A percentile compares a stretch with the other conserved stretches of the same genome.
Conservation (phyloP, 2,797 vertebrate genomes). For the Vespertilio murinus region DNA sequence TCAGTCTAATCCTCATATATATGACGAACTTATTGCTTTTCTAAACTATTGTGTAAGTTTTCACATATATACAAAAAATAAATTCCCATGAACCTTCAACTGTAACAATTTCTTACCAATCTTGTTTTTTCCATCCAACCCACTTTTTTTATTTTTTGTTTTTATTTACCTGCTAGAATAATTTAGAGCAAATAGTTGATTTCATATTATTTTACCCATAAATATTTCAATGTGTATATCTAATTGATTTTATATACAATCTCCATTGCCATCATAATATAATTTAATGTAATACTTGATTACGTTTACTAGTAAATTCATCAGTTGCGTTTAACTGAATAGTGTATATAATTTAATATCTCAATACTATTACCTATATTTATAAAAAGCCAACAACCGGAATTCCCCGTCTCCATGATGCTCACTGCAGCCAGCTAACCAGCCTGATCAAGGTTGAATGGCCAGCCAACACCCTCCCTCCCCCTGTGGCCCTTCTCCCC, state of each 20-base stretch:
- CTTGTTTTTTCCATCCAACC: not conserved
- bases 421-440: no score
- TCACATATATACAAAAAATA: not conserved
- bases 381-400: not conserved
- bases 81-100: not conserved
- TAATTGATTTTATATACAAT: not conserved
- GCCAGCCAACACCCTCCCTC: no score
- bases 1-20: not conserved
- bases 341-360: not conserved
- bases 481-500: no score
- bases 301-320: not conserved
- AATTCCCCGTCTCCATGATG: no score
- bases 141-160: not conserved
- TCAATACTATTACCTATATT: not conserved
- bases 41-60: not conserved
- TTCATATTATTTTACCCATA: not conserved
- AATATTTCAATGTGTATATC: not conserved
- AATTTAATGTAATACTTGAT: conserved; percentile 32
- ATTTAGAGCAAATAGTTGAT: not conserved
- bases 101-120: not conserved
- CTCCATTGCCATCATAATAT: not conserved
- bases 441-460: accelerated
- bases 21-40: not conserved
- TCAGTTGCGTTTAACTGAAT: not conserved
- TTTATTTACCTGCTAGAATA: not conserved